Evolutionary conservation across 2,797 vertebrate genomes (phyloP).

Genomic region (Phataginus tetradactyla): DNA sequence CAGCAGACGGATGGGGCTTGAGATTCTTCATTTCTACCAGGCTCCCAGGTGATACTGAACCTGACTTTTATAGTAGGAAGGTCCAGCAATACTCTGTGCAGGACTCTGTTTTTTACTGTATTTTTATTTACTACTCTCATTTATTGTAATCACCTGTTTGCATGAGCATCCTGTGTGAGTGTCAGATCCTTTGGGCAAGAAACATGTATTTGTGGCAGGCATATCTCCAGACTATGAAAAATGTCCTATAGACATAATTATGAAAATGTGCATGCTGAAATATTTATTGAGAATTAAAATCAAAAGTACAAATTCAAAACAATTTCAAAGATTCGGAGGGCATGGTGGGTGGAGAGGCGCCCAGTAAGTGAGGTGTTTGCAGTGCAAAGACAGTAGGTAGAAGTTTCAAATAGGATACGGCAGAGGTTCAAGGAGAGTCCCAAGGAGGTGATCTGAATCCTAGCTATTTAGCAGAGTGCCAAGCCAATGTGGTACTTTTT

Average conservation of each 20-base stretch:
- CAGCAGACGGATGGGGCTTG: not conserved
- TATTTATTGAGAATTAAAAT: not conserved
- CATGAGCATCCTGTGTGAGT: not conserved
- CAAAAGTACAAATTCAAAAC: not conserved
- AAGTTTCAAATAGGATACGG: not conserved
- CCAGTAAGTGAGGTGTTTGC: not conserved
- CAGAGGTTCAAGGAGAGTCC: not conserved
- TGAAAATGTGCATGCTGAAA: not conserved
- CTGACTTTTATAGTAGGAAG: no score
- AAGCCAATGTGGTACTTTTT: not conserved
- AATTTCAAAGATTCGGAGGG: not conserved
- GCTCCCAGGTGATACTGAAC: not conserved
- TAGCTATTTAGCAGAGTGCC: not conserved
- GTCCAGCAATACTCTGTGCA: not conserved
- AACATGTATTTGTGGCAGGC: not conserved
- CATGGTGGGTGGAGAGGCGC: not conserved
- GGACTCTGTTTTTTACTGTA: not conserved
- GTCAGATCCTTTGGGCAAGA: not conserved
- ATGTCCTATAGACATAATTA: not conserved
- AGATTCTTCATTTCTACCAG: not conserved
- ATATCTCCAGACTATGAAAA: not conserved
- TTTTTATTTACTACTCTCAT: not conserved
- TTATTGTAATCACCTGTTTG: not conserved
- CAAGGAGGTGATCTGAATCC: not conserved
- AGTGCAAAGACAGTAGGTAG: not conserved